A percentile compares a stretch with the other conserved stretches of the same genome.
Conservation (phyloP, 2,888 invertebrate genomes). For the Pseudococcus jackbeardsleyi region DNA sequence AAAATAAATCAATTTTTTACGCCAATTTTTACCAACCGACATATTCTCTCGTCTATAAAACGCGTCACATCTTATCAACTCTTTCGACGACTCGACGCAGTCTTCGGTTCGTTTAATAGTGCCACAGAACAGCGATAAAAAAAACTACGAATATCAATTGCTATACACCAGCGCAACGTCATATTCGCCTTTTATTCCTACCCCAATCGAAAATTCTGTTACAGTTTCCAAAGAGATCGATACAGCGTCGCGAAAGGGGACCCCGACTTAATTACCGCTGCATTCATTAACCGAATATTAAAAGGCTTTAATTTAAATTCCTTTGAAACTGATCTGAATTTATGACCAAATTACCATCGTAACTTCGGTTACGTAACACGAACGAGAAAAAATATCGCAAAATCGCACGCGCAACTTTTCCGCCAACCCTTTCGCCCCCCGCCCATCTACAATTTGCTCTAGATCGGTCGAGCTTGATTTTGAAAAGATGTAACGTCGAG, state of each 20-base stretch:
- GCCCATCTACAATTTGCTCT: background rate
- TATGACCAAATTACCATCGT: constrained; percentile 1
- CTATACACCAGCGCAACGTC: background rate
- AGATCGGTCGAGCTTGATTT: background rate
- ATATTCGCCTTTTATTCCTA: background rate
- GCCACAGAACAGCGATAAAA: background rate
- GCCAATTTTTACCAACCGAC: background rate
- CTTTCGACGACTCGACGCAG: background rate
- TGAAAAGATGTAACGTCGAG: background rate
- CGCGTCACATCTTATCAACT: background rate
- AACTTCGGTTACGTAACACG: background rate
- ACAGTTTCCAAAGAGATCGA: background rate
- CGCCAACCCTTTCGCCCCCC: too few species aligned
- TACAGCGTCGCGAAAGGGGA: background rate
- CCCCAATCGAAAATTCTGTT: constrained; percentile 17
- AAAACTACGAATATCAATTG: background rate
- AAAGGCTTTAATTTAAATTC: constrained; percentile 19
- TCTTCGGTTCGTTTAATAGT: background rate
- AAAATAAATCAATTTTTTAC: background rate
- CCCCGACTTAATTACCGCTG: background rate
- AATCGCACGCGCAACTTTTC: too few species aligned
- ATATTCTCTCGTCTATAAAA: background rate
- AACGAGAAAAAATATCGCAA: background rate
- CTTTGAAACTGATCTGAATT: constrained; percentile 2
- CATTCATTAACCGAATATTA: constrained; percentile 22